Evolutionary conservation across 1,140 invertebrate genomes (phyloP).

Genomic region (Oscheius sp.): DNA sequence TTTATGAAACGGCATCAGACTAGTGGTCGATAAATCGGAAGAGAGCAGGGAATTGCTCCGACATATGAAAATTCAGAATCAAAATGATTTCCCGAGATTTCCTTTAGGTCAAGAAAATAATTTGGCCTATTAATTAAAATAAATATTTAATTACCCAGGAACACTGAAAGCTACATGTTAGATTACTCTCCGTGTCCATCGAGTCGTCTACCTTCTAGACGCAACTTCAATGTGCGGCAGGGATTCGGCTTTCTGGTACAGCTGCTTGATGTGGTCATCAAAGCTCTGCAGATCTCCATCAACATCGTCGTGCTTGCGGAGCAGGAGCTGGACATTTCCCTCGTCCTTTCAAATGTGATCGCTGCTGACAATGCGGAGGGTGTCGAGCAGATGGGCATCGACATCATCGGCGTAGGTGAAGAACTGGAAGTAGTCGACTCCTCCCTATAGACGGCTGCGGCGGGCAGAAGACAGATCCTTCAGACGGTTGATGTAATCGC

Average conservation of each 20-base stretch:
- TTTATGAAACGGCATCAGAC: too few species aligned
- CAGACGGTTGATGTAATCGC: constrained; percentile 89
- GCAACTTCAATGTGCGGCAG: constrained; percentile 67
- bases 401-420: constrained; percentile 98
- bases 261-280: constrained; percentile 81
- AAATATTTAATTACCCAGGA: too few species aligned
- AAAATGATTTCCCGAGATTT: too few species aligned
- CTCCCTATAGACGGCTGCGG: constrained; percentile 86
- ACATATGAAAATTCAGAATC: too few species aligned
- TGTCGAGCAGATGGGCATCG: constrained; percentile 97
- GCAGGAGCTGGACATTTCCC: constrained; percentile 89
- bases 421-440: constrained; percentile 87
- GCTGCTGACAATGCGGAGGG: constrained; percentile 86
- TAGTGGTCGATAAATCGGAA: too few species aligned
- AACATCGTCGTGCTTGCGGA: constrained; percentile 98
- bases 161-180: too few species aligned
- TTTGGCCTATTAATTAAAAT: too few species aligned
- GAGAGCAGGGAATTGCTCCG: too few species aligned
- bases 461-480: constrained; percentile 84
- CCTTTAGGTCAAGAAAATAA: too few species aligned
- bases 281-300: constrained; percentile 96
- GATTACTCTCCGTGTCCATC: too few species aligned
- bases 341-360: constrained; percentile 98
- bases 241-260: constrained; percentile 79
- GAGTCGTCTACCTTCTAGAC: too few species aligned